These are phyloP conservation scores for Himalopsyche kuldschensis DNA, from an alignment of 2,888 invertebrate genomes.

Conservation along the genomic window DNA sequence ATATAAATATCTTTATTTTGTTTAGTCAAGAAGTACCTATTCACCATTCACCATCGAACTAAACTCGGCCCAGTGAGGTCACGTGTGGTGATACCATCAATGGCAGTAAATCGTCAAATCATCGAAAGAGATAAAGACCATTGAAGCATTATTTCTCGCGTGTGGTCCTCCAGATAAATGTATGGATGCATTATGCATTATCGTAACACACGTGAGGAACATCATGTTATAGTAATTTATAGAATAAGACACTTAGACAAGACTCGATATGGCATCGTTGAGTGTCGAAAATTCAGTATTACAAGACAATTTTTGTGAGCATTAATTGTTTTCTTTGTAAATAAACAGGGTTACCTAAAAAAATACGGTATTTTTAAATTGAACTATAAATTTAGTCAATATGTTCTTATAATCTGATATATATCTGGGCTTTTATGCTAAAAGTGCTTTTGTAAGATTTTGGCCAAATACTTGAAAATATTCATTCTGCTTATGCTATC, in stretches of 20 bases:
- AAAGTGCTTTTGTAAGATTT: too few relatives aligned
- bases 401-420: too few relatives aligned
- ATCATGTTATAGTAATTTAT: constrained; percentile 37
- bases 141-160: constrained; percentile 30
- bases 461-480: too few relatives aligned
- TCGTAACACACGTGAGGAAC: constrained; percentile 30
- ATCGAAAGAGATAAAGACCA: constrained; percentile 35
- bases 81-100: not conserved
- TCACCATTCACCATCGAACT: too few relatives aligned
- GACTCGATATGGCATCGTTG: not conserved
- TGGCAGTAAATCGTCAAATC: constrained; percentile 39
- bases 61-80: not conserved
- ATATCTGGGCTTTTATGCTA: too few relatives aligned
- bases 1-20: too few relatives aligned
- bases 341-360: not conserved
- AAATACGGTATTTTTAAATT: not conserved
- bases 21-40: too few relatives aligned
- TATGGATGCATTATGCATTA: constrained; percentile 33
- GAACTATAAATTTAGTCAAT: not conserved
- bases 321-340: not conserved
- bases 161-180: constrained; percentile 30
- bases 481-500: too few relatives aligned
- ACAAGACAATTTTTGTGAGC: not conserved
- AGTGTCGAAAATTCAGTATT: constrained; percentile 2
- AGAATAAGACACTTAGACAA: constrained; percentile 7